phyloP scores from a whole-genome alignment of 2,113 vertebrate species.

The Reinhardtius hippoglossoides region DNA sequence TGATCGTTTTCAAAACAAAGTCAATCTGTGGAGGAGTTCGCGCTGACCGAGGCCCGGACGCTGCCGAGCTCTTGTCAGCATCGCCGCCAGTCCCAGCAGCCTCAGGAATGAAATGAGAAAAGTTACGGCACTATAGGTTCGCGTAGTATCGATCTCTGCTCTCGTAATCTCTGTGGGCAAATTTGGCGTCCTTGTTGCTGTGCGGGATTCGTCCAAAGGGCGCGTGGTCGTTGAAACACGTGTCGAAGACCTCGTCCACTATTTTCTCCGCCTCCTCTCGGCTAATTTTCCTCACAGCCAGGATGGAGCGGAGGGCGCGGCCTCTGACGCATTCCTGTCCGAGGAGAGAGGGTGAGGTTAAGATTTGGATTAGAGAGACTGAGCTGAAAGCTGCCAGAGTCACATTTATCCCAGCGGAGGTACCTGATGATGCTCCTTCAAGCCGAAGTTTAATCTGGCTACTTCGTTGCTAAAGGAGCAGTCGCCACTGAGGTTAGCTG shows the following conservation, averaged over 20 bases:
- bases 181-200: slow-evolving; percentile 85
- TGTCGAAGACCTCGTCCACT: slow-evolving; percentile 93
- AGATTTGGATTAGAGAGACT: neutral
- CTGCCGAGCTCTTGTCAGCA: slow-evolving; percentile 1
- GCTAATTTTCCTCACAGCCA: slow-evolving; percentile 92
- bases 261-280: slow-evolving; percentile 88
- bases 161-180: slow-evolving; percentile 89
- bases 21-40: slow-evolving; percentile 8
- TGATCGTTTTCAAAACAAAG: slow-evolving; percentile 7
- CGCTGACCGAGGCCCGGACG: neutral
- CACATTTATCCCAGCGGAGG: neutral
- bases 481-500: slow-evolving; percentile 96
- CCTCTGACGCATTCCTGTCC: slow-evolving; percentile 90
- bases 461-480: slow-evolving; percentile 91
- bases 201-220: slow-evolving; percentile 96
- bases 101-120: neutral
- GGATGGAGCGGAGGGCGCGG: slow-evolving; percentile 92
- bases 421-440: slow-evolving; percentile 96
- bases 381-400: neutral
- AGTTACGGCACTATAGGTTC: slow-evolving; percentile 83
- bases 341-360: rapidly evolving
- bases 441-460: slow-evolving; percentile 89
- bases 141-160: slow-evolving; percentile 90
- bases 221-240: slow-evolving; percentile 93
- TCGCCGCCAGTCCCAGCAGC: neutral